Percentiles rank a stretch among this genome's conserved stretches.
Evolutionary conservation across 2,888 invertebrate species (phyloP).

Genomic region (Tillus elongatus): DNA sequence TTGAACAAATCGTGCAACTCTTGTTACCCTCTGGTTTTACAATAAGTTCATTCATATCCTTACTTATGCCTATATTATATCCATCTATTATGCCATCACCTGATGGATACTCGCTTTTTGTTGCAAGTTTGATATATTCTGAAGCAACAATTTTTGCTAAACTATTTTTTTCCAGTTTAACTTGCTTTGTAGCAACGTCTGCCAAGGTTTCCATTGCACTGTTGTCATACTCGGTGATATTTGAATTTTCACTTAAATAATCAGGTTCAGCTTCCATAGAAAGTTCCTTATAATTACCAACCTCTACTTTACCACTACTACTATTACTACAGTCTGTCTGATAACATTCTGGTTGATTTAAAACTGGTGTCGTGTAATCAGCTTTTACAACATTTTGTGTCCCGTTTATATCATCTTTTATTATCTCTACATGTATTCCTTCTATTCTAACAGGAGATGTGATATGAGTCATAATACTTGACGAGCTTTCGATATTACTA

Average conservation of each 20-base stretch:
- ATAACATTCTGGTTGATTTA: no score
- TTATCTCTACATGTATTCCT: no score
- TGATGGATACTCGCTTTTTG: constrained; percentile 34
- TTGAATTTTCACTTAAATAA: constrained; percentile 14
- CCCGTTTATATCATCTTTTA: no score
- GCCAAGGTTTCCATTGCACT: constrained; percentile 43
- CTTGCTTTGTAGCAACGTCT: constrained; percentile 41
- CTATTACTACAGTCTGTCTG: no score
- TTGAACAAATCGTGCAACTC: constrained; percentile 65
- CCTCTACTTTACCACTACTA: no score
- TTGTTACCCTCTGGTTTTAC: constrained; percentile 42
- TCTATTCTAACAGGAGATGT: no score
- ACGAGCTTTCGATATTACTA: no score
- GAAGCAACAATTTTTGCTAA: constrained; percentile 57
- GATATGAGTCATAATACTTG: no score
- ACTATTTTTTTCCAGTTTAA: constrained; percentile 41
- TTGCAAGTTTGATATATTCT: constrained; percentile 55
- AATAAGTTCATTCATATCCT: constrained; percentile 38
- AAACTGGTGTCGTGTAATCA: no score
- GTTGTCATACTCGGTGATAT: constrained; percentile 34
- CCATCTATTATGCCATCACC: constrained; percentile 21
- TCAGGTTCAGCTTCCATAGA: no score
- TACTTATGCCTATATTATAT: constrained; percentile 19
- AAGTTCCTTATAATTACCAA: no score
- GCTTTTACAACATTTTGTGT: no score